Conservation (phyloP, 2,888 invertebrate species). For the Melanchra persicariae region DNA sequence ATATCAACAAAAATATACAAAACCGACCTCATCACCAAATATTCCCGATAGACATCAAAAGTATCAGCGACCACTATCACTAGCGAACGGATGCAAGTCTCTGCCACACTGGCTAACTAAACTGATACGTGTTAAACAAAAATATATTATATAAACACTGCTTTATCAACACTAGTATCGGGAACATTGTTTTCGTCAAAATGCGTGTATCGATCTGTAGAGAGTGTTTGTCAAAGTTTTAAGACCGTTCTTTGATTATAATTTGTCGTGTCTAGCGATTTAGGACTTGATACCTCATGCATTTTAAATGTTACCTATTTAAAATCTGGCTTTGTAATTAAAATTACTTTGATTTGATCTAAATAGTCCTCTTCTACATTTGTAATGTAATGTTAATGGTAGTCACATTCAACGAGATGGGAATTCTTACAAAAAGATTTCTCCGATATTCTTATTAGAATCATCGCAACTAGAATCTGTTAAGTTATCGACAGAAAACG, state of each 20-base stretch:
- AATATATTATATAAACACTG: conserved; percentile 71
- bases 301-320: not conserved
- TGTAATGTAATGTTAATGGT: too few relatives aligned
- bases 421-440: not conserved
- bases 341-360: not conserved
- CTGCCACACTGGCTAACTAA: conserved; percentile 73
- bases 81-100: conserved; percentile 73
- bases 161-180: conserved; percentile 71
- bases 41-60: conserved; percentile 49
- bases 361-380: not conserved
- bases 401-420: not conserved
- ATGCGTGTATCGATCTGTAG: conserved; percentile 67
- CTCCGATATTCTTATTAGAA: not conserved
- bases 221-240: conserved; percentile 73
- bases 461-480: not conserved
- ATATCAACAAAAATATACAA: conserved; percentile 10
- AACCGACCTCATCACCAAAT: conserved; percentile 58
- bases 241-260: too few relatives aligned
- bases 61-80: conserved; percentile 66
- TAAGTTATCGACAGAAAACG: not conserved
- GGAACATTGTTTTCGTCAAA: conserved; percentile 64
- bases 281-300: not conserved
- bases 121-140: conserved; percentile 65
- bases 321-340: not conserved
- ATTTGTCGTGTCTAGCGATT: not conserved